Conservation (phyloP, 2,888 invertebrate genomes). For the Volucella inanis region DNA sequence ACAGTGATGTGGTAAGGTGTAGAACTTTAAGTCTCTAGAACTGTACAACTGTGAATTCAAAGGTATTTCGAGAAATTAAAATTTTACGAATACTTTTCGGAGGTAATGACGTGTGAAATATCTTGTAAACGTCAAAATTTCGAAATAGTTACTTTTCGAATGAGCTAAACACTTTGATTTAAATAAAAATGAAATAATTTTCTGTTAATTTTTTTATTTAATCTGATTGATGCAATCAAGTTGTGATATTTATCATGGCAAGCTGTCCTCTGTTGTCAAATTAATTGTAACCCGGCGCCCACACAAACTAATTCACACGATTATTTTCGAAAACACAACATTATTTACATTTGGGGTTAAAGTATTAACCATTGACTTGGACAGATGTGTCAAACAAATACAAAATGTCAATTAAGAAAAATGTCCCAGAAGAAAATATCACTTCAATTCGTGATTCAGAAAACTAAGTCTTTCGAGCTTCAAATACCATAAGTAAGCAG, state of each 20-base stretch:
- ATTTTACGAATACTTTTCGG: slow-evolving; percentile 48
- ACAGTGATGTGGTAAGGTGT: slow-evolving; percentile 20
- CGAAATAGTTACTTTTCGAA: slow-evolving; percentile 33
- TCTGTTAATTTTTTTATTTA: slow-evolving; percentile 24
- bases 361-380: slow-evolving; percentile 45
- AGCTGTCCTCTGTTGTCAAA: slow-evolving; percentile 62
- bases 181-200: background rate
- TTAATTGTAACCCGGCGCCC: slow-evolving; percentile 63
- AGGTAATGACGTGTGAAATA: slow-evolving; percentile 65
- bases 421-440: slow-evolving; percentile 13
- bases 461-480: slow-evolving; percentile 1
- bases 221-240: slow-evolving; percentile 69
- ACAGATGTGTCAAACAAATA: slow-evolving; percentile 69
- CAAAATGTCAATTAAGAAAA: slow-evolving; percentile 54
- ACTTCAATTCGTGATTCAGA: slow-evolving; percentile 17
- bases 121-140: slow-evolving; percentile 69
- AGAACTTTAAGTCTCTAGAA: background rate
- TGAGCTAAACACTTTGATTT: slow-evolving; percentile 4
- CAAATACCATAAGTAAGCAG: too few relatives aligned
- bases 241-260: slow-evolving; percentile 62
- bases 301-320: slow-evolving; percentile 46
- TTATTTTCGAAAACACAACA: slow-evolving; percentile 40
- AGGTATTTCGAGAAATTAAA: slow-evolving; percentile 54
- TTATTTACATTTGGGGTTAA: slow-evolving; percentile 64
- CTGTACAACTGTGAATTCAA: slow-evolving; percentile 25